Evolutionary conservation across 2,797 vertebrate genomes (phyloP), one percentile per base, ranked within the genome.

Genomic region (Sphenodon punctatus): DNA sequence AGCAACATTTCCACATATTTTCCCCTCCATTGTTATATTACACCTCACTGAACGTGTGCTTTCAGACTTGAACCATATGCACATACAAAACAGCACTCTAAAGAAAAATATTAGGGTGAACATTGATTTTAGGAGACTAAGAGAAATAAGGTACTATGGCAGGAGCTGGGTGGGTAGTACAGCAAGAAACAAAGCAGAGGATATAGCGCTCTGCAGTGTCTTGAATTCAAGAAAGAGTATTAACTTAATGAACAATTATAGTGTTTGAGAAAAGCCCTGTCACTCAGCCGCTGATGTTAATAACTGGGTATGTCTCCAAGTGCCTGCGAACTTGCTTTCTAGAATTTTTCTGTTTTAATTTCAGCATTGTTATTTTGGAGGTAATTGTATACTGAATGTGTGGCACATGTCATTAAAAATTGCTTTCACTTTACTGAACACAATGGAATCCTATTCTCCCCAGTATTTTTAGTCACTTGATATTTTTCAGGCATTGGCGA

Each of bases 1-100:
- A n/a, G n/a, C n/a, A n/a, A n/a, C n/a, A n/a, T n/a, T n/a, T n/a
- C n/a, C n/a, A n/a, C n/a, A n/a, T n/a, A n/a, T n/a, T n/a, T n/a
- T n/a, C n/a, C n/a, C n/a, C n/a, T n/a, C n/a, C n/a, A n/a, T n/a
- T n/a, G n/a, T n/a, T n/a, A n/a, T n/a, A n/a, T n/a, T n/a, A n/a
- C n/a, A n/a, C n/a, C n/a, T n/a, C n/a, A n/a, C n/a, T n/a, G n/a
- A n/a, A n/a, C n/a, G n/a, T n/a, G n/a, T n/a, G n/a, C n/a, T n/a
- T n/a, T n/a, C n/a, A n/a, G n/a, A n/a, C n/a, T n/a, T n/a, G n/a
- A n/a, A 72, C 38, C 53, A 67, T n/a, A 49, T 51, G 72, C 60
- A 55, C 73, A 46, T 68, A 72, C 58, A 27, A 87, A 77, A 72
- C 75, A 78, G 56, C 34, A 46, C 38, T n/a, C n/a, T n/a, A n/a